phyloP scores from a whole-genome alignment of 2,888 invertebrate species.

The Chelonus formosanus region DNA sequence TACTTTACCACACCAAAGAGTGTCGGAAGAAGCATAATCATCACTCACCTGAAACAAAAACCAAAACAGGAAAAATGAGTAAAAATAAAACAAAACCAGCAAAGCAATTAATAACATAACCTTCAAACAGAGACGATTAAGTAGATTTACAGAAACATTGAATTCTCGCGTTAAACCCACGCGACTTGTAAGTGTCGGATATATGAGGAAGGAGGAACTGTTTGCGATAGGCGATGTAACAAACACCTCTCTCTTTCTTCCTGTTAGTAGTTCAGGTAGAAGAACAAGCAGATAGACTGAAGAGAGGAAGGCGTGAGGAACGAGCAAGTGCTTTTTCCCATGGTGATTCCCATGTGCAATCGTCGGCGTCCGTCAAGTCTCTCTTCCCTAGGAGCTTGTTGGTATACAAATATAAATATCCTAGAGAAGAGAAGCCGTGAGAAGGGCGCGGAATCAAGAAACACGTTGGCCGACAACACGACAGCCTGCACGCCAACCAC shows the following conservation, averaged over 20 bases:
- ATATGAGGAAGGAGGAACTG: slow-evolving; percentile 7
- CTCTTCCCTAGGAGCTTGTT: slow-evolving; percentile 15
- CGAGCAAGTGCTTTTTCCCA: slow-evolving; percentile 19
- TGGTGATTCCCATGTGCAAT: slow-evolving; percentile 41
- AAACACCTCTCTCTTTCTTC: slow-evolving; percentile 11
- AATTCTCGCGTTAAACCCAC: slow-evolving; percentile 20
- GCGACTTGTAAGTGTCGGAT: slow-evolving; percentile 10
- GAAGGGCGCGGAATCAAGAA: slow-evolving; percentile 35
- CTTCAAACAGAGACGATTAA: too few species aligned
- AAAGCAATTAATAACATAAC: too few species aligned
- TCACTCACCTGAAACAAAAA: too few species aligned
- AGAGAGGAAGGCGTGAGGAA: slow-evolving; percentile 16
- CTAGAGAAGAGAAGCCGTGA: slow-evolving; percentile 21
- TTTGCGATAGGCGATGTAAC: slow-evolving; percentile 10
- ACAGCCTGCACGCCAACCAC: slow-evolving; percentile 49
- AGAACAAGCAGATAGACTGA: slow-evolving; percentile 12
- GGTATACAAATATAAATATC: slow-evolving; percentile 41
- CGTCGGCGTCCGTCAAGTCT: slow-evolving; percentile 36
- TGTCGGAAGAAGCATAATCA: too few species aligned
- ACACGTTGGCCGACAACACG: slow-evolving; percentile 47
- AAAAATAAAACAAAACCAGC: too few species aligned
- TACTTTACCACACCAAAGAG: too few species aligned
- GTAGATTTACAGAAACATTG: background rate
- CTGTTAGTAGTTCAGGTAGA: background rate
- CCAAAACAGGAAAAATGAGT: too few species aligned